Evolutionary conservation across 2,113 vertebrate species (phyloP).

Genomic region (Planiliza haematocheilus): DNA sequence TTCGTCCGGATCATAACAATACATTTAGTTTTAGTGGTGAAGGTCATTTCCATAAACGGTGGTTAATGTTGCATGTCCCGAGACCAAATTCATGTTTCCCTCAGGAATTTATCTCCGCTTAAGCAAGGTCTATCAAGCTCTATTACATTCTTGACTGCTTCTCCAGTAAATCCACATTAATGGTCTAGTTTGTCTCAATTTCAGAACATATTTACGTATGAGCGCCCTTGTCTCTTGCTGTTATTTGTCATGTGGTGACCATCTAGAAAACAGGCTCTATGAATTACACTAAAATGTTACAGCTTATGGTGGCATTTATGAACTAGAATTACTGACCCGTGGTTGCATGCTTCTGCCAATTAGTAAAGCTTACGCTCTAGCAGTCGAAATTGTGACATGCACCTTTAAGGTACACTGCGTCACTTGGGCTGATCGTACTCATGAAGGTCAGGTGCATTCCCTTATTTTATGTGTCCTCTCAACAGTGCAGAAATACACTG

Average conservation of each 20-base stretch:
- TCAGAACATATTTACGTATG: neutral
- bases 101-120: neutral
- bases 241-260: neutral
- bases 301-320: neutral
- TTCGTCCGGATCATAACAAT: neutral
- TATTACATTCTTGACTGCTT: neutral
- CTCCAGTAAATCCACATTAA: neutral
- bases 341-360: too few relatives aligned
- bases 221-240: neutral
- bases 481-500: too few relatives aligned
- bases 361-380: too few relatives aligned
- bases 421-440: too few relatives aligned
- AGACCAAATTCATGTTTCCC: neutral
- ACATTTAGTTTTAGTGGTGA: neutral
- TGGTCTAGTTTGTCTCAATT: neutral
- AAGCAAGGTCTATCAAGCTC: neutral
- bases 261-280: neutral
- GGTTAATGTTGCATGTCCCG: neutral
- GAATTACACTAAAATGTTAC: neutral
- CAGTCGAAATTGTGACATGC: too few relatives aligned
- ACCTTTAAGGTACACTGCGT: too few relatives aligned
- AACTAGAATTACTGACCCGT: neutral
- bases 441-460: too few relatives aligned
- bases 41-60: neutral
- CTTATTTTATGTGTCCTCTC: too few relatives aligned